A percentile compares a stretch with the other conserved stretches of the same genome.
phyloP scores from a whole-genome alignment of 2,888 invertebrate genomes.

The Corythucha ciliata region DNA sequence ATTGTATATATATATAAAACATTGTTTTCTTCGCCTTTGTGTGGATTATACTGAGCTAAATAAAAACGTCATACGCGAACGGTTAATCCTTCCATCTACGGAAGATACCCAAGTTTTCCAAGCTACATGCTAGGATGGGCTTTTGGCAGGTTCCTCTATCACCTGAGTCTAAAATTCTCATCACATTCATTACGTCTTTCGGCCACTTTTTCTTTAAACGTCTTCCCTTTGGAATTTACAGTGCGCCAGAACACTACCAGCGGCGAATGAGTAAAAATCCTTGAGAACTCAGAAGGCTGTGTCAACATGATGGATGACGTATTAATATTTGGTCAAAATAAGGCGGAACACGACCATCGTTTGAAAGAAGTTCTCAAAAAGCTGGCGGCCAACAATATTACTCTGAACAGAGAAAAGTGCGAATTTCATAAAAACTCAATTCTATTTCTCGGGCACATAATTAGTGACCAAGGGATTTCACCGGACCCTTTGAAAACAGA shows the following conservation, averaged over 20 bases:
- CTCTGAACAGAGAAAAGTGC: background rate
- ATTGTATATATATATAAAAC: background rate
- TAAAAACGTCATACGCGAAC: constrained; percentile 8
- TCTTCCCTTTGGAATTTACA: constrained; percentile 32
- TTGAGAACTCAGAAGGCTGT: constrained; percentile 9
- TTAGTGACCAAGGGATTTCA: background rate
- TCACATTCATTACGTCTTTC: constrained; percentile 28
- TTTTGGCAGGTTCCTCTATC: constrained; percentile 34
- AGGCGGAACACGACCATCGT: background rate
- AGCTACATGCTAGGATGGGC: constrained; percentile 33
- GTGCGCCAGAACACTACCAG: constrained; percentile 16
- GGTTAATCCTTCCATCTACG: constrained; percentile 16
- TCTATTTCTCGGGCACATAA: background rate
- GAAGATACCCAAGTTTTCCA: constrained; percentile 26
- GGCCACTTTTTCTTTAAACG: constrained; percentile 27
- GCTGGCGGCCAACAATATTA: background rate
- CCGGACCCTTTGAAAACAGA: background rate
- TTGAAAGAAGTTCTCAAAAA: background rate
- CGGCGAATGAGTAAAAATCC: background rate
- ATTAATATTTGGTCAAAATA: constrained; percentile 2
- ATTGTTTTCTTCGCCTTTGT: background rate
- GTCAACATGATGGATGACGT: constrained; percentile 21
- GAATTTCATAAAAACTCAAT: background rate
- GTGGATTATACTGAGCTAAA: constrained; percentile 2
- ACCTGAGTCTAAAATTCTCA: constrained; percentile 20